Conservation (phyloP, 2,113 vertebrate species). For the Chaetura pelagica region DNA sequence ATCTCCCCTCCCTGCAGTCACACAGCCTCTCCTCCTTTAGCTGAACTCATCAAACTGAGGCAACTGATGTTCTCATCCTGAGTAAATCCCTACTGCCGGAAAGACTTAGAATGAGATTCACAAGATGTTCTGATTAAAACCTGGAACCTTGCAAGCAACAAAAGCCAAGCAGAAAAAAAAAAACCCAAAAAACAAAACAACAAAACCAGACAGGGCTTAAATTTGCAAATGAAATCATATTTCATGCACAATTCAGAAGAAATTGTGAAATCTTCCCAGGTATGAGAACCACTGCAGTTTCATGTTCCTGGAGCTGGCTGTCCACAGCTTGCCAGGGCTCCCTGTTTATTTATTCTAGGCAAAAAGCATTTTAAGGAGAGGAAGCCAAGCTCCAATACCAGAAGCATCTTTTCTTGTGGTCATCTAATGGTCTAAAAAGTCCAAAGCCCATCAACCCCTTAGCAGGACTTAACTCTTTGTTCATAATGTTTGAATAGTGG, state of each 20-base stretch:
- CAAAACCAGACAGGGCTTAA: not conserved
- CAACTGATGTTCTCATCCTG: not conserved
- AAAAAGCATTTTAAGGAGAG: not conserved
- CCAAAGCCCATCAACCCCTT: accelerated
- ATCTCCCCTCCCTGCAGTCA: not conserved
- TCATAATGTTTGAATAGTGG: not conserved
- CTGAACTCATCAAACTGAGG: not conserved
- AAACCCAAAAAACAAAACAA: too few relatives aligned
- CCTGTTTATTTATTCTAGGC: not conserved
- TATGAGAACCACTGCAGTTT: not conserved
- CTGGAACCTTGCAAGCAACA: not conserved
- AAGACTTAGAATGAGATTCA: not conserved
- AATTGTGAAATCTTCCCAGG: not conserved
- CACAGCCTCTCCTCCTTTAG: not conserved
- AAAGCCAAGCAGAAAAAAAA: not conserved
- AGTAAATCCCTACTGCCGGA: not conserved
- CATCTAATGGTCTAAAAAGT: accelerated
- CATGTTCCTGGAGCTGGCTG: not conserved
- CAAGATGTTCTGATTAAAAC: slow-evolving; percentile 6
- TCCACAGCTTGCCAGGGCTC: not conserved
- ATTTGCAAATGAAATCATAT: not conserved
- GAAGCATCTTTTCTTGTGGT: not conserved
- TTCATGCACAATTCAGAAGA: not conserved
- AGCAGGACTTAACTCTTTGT: not conserved
- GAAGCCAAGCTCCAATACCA: not conserved